Evolutionary conservation across 2,888 invertebrate species (phyloP).

Genomic region (Pycnomerus fuliginosus): DNA sequence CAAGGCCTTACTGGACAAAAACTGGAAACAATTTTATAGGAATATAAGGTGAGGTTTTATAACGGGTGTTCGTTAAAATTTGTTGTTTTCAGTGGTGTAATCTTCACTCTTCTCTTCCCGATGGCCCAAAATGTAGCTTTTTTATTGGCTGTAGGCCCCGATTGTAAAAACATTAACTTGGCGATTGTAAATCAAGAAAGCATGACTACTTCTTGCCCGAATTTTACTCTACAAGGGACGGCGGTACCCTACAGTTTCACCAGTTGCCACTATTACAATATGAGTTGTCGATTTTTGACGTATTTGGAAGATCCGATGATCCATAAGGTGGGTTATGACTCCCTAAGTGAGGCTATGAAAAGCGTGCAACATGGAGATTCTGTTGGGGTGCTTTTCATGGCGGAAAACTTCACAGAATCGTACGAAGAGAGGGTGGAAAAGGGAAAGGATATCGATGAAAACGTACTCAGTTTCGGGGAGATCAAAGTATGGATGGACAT

Average conservation of each 20-base stretch:
- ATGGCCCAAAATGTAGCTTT: slow-evolving; percentile 78
- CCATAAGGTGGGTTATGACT: slow-evolving; percentile 47
- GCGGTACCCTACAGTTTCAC: slow-evolving; percentile 46
- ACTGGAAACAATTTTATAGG: slow-evolving; percentile 41
- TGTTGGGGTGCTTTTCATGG: slow-evolving; percentile 68
- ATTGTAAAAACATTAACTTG: slow-evolving; percentile 69
- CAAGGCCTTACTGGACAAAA: slow-evolving; percentile 33
- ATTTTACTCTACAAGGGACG: slow-evolving; percentile 41
- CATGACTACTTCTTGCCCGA: slow-evolving; percentile 37
- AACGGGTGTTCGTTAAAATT: neutral
- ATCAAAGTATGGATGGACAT: slow-evolving; percentile 72
- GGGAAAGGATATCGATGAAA: slow-evolving; percentile 58
- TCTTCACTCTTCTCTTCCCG: slow-evolving; percentile 81
- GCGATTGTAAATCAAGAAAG: slow-evolving; percentile 80
- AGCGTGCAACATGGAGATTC: slow-evolving; percentile 58
- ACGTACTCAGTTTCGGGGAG: slow-evolving; percentile 60
- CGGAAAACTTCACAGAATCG: slow-evolving; percentile 70
- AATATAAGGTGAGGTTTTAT: slow-evolving; percentile 25
- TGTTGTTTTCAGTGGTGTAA: slow-evolving; percentile 43
- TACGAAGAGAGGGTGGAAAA: slow-evolving; percentile 60
- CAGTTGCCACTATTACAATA: slow-evolving; percentile 57
- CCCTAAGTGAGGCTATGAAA: slow-evolving; percentile 9
- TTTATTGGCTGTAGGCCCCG: slow-evolving; percentile 76
- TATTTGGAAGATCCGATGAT: slow-evolving; percentile 61
- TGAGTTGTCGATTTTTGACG: slow-evolving; percentile 64